Conservation (phyloP, 2,797 vertebrate species). For the Chelon auratus region DNA sequence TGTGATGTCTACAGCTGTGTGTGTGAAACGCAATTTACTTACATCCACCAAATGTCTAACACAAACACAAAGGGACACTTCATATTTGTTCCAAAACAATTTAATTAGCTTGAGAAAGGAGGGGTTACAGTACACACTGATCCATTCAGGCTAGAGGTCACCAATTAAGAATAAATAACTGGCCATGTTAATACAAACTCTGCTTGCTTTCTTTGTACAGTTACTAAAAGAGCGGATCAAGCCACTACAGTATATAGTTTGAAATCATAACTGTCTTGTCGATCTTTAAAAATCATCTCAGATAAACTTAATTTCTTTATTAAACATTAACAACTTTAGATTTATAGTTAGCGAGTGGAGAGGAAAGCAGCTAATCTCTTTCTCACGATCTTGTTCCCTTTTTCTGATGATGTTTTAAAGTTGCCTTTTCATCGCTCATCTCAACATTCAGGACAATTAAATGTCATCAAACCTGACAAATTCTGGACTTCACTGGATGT, state of each 20-base stretch:
- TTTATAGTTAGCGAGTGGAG: conserved; percentile 65
- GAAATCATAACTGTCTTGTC: conserved; percentile 58
- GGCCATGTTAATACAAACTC: conserved; percentile 83
- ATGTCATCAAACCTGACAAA: conserved; percentile 19
- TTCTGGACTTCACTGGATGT: conserved; percentile 51
- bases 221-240: conserved; percentile 77
- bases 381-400: conserved; percentile 76
- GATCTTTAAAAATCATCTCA: conserved; percentile 60
- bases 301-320: conserved; percentile 74
- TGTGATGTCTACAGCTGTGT: background rate
- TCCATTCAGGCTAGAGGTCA: conserved; percentile 81
- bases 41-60: background rate
- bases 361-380: conserved; percentile 62
- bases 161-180: conserved; percentile 89
- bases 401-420: conserved; percentile 56
- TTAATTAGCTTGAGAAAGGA: conserved; percentile 82
- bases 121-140: conserved; percentile 83
- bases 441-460: conserved; percentile 20
- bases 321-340: conserved; percentile 71
- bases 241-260: conserved; percentile 69
- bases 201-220: conserved; percentile 75
- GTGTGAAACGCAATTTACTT: background rate
- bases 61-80: conserved; percentile 20
- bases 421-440: conserved; percentile 30
- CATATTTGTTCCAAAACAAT: conserved; percentile 75